Evolutionary conservation across 2,797 vertebrate species (phyloP), one percentile per base, ranked within the genome.

Genomic region (Gallinago solitaria): DNA sequence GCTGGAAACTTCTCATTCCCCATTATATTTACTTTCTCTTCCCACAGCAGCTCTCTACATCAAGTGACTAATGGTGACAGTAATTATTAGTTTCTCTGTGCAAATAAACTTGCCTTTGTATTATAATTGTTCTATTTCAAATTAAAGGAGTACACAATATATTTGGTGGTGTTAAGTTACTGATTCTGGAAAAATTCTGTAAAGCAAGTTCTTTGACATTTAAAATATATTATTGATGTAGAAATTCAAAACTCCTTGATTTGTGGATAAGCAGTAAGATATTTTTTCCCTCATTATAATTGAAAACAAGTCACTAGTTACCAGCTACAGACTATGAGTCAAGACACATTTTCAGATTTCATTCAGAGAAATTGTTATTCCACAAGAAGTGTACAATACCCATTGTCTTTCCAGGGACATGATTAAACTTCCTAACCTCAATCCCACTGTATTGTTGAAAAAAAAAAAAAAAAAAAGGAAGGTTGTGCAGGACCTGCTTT

Each of bases 71-170:
- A 81, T 45, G 15, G 67, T 84, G 78, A 74, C 64, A 89, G 56
- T 60, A 67, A 59, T 90, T 91, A 96, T 75, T 23, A 91, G 6
- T 86, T 90, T 90, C 48, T 87, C 68, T 70, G 63, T 24, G 35
- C 14, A 94, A 94, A 95, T 79, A 89, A 89, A 70, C 20, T 41
- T 70, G 7, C 20, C 25, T 87, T 79, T 94, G 27, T 73, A 39
- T 92, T 93, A 83, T 65, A 81, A 75, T 70, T 69, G 23, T 70
- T 33, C 54, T 71, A 17, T 16, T 71, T 82, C 19, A 68, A 94
- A 63, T 47, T 30, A 69, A 90, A 91, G 27, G 56, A 83, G 56
- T 84, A 19, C 28, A 28, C 65, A 77, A 15, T 35, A 59, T 88
- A 59, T 70, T 67, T 93, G 64, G 8, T 39, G 41, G 30, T 60